Conservation (phyloP, 2,797 vertebrate species). For the Mastacembelus armatus region DNA sequence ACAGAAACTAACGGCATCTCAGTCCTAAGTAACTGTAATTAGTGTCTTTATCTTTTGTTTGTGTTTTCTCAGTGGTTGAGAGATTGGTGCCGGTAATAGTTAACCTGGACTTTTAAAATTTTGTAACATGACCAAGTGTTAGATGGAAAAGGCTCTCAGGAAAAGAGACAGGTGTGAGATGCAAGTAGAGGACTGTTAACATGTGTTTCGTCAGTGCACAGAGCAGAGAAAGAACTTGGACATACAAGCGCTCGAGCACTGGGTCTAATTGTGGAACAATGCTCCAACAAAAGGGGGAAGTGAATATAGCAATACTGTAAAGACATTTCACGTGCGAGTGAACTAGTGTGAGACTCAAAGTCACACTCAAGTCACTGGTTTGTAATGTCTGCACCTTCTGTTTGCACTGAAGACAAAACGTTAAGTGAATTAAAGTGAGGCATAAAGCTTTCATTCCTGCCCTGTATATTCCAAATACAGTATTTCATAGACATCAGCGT, state of each 20-base stretch:
- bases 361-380: conserved; percentile 68
- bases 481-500: conserved; percentile 1
- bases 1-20: conserved; percentile 68
- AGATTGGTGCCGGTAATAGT: conserved; percentile 48
- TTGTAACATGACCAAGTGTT: conserved; percentile 79
- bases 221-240: conserved; percentile 34
- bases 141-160: conserved; percentile 74
- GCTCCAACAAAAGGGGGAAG: conserved; percentile 52
- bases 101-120: conserved; percentile 59
- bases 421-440: conserved; percentile 76
- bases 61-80: conserved; percentile 64
- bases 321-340: conserved; percentile 71
- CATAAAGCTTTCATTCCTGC: conserved; percentile 52
- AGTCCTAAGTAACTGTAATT: conserved; percentile 74
- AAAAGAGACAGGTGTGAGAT: conserved; percentile 61
- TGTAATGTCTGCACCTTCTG: conserved; percentile 78
- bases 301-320: conserved; percentile 85
- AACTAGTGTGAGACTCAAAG: conserved; percentile 54
- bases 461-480: conserved; percentile 3
- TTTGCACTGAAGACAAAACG: conserved; percentile 77
- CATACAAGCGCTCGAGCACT: conserved; percentile 48
- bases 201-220: conserved; percentile 47
- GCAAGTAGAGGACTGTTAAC: conserved; percentile 58
- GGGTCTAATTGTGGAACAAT: conserved; percentile 34
- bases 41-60: conserved; percentile 62